phyloP scores from a whole-genome alignment of 2,888 invertebrate genomes.

The Oligia fasciuncula region DNA sequence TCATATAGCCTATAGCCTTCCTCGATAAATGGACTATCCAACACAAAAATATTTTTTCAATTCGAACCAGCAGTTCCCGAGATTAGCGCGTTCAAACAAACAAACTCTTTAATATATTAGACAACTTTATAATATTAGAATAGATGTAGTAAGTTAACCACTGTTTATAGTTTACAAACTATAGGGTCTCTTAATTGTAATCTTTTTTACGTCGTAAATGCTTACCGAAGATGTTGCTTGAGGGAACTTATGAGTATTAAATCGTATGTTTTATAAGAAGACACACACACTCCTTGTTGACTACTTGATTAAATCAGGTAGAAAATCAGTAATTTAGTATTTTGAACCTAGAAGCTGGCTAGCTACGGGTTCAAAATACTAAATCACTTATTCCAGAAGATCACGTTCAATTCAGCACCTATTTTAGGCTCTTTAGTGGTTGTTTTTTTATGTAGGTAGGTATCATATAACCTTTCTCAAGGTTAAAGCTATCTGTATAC shows the following conservation, averaged over 20 bases:
- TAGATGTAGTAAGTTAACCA: not conserved
- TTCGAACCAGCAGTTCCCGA: too few relatives aligned
- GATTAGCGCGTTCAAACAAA: too few relatives aligned
- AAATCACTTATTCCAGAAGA: not conserved
- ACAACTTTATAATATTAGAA: too few relatives aligned
- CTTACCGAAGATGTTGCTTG: not conserved
- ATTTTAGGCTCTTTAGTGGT: not conserved
- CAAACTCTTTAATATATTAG: too few relatives aligned
- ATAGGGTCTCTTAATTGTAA: not conserved
- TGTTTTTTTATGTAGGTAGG: not conserved
- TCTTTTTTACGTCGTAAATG: not conserved
- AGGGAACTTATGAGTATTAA: not conserved
- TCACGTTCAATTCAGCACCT: not conserved
- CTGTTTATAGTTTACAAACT: slow-evolving; percentile 7
- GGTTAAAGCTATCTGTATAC: not conserved
- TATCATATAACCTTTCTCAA: not conserved
- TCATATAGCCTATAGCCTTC: too few relatives aligned
- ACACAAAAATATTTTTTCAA: too few relatives aligned
- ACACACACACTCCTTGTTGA: not conserved
- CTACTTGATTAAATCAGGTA: not conserved
- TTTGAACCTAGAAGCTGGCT: not conserved
- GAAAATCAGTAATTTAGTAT: not conserved
- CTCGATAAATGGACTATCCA: too few relatives aligned
- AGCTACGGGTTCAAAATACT: not conserved
- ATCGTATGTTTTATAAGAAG: not conserved